Evolutionary conservation across 1,140 invertebrate genomes (phyloP).

Genomic region (Latrodectus geometricus): DNA sequence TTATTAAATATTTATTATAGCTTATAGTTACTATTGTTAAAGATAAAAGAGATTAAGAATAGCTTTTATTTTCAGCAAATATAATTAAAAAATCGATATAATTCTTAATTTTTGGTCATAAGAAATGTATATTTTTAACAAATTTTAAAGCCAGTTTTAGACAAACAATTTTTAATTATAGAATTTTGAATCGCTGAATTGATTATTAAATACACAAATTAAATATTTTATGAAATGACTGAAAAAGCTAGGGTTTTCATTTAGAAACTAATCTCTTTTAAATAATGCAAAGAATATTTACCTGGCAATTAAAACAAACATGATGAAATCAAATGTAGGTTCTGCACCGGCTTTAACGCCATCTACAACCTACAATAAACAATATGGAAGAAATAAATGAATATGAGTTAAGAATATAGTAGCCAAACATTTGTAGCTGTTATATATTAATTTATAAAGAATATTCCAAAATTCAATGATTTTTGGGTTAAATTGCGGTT

Average conservation of each 20-base stretch:
- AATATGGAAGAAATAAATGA: not conserved
- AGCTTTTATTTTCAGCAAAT: no score
- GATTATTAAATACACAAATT: not conserved
- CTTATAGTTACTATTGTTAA: no score
- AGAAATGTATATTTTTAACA: not conserved
- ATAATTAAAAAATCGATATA: no score
- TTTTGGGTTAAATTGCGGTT: no score
- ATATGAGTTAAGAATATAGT: not conserved
- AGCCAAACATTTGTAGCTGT: not conserved
- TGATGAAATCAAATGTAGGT: slow-evolving; percentile 84
- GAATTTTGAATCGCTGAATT: not conserved
- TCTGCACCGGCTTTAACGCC: slow-evolving; percentile 80
- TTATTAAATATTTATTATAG: no score
- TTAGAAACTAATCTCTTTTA: not conserved
- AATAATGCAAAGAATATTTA: slow-evolving; percentile 2
- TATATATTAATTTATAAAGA: not conserved
- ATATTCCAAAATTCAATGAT: not conserved
- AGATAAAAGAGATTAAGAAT: no score
- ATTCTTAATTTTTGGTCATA: no score
- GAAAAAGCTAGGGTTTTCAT: not conserved
- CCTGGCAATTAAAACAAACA: slow-evolving; percentile 70
- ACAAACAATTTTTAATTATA: not conserved
- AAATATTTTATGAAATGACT: not conserved
- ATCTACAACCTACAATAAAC: slow-evolving; percentile 82
- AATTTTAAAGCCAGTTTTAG: not conserved